Evolutionary conservation across 2,113 vertebrate species (phyloP), one percentile per base, ranked within the genome.

Genomic region (Neolamprologus variostigma): DNA sequence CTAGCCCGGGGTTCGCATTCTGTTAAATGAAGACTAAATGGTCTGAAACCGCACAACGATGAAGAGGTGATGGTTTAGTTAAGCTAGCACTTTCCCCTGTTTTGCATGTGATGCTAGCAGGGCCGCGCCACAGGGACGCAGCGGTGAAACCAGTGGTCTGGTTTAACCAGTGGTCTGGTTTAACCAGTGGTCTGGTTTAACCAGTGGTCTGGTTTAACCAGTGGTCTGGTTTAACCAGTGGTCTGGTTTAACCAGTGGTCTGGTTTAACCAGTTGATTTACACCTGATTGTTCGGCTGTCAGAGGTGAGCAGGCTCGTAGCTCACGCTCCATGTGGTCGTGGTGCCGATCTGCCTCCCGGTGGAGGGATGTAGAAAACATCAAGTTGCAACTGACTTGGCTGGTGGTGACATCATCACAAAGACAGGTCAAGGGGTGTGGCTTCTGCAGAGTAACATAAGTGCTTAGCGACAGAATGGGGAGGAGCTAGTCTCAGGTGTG

Each of bases 401-500:
- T n/a, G 47, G 83, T 17, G 10, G 78, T 16, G 8, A 17, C 57
- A 11, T 59, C 63, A 73, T 31, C 53, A 55, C 9, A 42, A 26
- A 40, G 13, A 16, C 19, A 4, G 16, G 8, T 45, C 13, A 28
- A 47, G 42, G 71, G 71, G 40, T 28, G 71, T 76, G 71, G 71
- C 37, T 76, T 76, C 6, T 26, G 21, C 13, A 73, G 13, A 26
- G 68, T 45, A 45, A 73, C 68, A 45, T 73, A 42, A 73, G 59
- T 31, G 21, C 59, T 63, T 76, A 68, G 53, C 16, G 4, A 51
- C 3, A 37, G 21, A 35, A 57, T 4, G 35, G 66, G 7, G 11
- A 50, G 3, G 42, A 37, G 55, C 12, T 66, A 54, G 90, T 94
- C 93, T 95, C 94, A 94, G 89, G 92, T 95, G 91, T 93, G 14